Conservation (phyloP, 2,797 vertebrate species). For the Meda fulgida region DNA sequence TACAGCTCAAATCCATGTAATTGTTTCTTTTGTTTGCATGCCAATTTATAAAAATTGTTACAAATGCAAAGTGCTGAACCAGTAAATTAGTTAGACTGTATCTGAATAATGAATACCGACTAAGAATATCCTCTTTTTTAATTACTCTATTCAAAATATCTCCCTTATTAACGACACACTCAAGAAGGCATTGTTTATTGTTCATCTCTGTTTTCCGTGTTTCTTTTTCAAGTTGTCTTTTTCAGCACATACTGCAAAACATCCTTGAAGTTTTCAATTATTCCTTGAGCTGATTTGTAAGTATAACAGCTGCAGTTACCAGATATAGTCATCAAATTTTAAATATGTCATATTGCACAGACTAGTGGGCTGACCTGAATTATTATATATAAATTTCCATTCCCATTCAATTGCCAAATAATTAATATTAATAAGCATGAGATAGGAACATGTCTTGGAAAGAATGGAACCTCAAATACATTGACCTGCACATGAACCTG, state of each 20-base stretch:
- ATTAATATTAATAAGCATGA: conserved; percentile 49
- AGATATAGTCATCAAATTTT: conserved; percentile 54
- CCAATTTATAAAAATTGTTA: conserved; percentile 39
- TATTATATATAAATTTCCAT: conserved; percentile 30
- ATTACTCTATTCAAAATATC: conserved; percentile 38
- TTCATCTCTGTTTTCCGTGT: background rate
- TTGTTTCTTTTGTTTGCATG: conserved; percentile 53
- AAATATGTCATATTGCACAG: conserved; percentile 35
- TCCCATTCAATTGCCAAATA: conserved; percentile 16
- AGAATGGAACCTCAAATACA: conserved; percentile 2
- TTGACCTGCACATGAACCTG: conserved; percentile 3
- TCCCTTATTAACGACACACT: conserved; percentile 3
- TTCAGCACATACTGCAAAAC: conserved; percentile 20
- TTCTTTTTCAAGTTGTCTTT: conserved; percentile 1
- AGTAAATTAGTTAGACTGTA: conserved; percentile 29
- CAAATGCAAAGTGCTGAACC: conserved; percentile 39
- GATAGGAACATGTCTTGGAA: background rate
- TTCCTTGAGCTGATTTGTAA: conserved; percentile 29
- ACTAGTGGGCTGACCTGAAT: conserved; percentile 44
- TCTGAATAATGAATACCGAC: conserved; percentile 5
- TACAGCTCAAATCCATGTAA: conserved; percentile 53
- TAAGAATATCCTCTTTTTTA: conserved; percentile 27
- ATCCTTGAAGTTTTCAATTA: conserved; percentile 24
- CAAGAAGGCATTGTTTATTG: conserved; percentile 22
- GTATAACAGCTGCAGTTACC: conserved; percentile 49